phyloP scores from a whole-genome alignment of 2,888 invertebrate species.

The Thecophora atra region DNA sequence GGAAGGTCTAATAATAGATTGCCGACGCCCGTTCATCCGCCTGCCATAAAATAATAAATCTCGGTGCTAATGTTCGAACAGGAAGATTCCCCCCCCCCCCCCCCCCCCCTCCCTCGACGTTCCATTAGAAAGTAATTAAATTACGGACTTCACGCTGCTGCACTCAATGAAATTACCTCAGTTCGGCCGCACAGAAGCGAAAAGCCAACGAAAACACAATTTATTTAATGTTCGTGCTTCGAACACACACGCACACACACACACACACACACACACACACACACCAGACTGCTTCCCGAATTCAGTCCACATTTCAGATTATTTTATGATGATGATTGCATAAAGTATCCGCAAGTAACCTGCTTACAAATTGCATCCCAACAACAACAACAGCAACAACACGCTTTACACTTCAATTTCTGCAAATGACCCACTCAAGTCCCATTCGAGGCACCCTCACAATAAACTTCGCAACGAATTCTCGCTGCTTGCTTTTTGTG shows the following conservation, averaged over 20 bases:
- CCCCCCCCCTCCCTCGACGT: no score
- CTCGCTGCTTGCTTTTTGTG: conserved; percentile 6
- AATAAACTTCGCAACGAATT: conserved; percentile 26
- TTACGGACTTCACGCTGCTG: not conserved
- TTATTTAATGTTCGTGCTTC: no score
- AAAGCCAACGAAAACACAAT: no score
- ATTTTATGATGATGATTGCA: conserved; percentile 33
- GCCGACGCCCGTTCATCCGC: no score
- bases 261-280: no score
- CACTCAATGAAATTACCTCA: not conserved
- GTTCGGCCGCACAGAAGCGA: not conserved
- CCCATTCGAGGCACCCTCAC: conserved; percentile 31
- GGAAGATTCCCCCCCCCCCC: no score
- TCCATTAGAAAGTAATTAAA: not conserved
- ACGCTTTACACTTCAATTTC: conserved; percentile 22
- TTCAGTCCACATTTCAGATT: conserved; percentile 24
- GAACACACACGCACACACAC: no score
- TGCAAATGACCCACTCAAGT: conserved; percentile 33
- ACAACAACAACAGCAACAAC: not conserved
- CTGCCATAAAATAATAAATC: no score
- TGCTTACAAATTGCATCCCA: conserved; percentile 30
- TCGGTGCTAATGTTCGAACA: no score
- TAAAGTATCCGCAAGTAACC: conserved; percentile 26
- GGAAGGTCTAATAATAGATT: no score
- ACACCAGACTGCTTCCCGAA: not conserved